Evolutionary conservation across 2,113 vertebrate species (phyloP).

Genomic region (Hylia prasina): DNA sequence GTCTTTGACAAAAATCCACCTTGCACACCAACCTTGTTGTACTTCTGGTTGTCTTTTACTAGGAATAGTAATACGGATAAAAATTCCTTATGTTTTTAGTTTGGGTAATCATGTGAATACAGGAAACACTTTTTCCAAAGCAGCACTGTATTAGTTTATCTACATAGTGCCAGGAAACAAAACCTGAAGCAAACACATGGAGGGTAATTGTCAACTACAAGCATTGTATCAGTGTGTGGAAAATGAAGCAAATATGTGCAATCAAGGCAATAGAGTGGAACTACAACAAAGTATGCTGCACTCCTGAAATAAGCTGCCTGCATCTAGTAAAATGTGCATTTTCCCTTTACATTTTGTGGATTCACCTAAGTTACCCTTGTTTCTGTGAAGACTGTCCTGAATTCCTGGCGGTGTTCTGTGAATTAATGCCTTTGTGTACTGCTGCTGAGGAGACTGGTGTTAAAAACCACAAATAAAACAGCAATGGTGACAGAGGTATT

Average conservation of each 20-base stretch:
- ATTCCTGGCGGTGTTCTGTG: background rate
- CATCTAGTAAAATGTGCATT: background rate
- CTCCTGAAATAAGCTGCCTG: background rate
- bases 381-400: background rate
- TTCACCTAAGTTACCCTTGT: background rate
- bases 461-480: background rate
- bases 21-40: background rate
- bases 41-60: background rate
- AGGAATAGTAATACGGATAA: background rate
- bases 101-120: background rate
- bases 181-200: background rate
- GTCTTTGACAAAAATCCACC: background rate
- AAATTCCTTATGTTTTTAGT: background rate
- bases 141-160: background rate
- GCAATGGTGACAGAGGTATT: accelerated
- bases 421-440: background rate
- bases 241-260: background rate
- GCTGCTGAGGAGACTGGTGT: background rate
- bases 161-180: background rate
- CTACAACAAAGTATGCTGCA: background rate
- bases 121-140: background rate
- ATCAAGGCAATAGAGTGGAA: background rate
- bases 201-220: background rate
- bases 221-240: background rate
- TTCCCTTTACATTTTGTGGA: background rate